Evolutionary conservation across 2,797 vertebrate genomes (phyloP).

Genomic region (Cyclopterus lumpus): DNA sequence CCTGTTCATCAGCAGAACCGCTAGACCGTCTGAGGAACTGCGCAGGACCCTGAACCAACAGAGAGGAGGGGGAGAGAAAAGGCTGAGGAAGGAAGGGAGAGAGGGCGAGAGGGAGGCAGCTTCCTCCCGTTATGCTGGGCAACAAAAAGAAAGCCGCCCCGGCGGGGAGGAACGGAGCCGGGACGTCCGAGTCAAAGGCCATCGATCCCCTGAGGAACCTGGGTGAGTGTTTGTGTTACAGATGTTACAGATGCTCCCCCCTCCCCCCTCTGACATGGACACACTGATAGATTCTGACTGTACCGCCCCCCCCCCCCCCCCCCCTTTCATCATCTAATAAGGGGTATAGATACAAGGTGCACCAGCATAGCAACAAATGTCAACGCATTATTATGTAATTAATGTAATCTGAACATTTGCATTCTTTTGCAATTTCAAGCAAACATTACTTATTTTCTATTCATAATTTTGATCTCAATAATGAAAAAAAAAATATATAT

Average conservation of each 20-base stretch:
- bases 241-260: not conserved
- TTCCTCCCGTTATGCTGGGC: constrained; percentile 70
- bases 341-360: not conserved
- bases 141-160: constrained; percentile 59
- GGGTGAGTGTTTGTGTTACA: constrained; percentile 67
- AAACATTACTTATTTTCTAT: no score
- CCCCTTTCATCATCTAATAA: not conserved
- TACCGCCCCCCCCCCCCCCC: not conserved
- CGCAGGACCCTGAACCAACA: not conserved
- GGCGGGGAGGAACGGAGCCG: constrained; percentile 61
- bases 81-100: no score
- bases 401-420: not conserved
- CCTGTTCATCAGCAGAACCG: not conserved
- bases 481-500: no score
- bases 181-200: constrained; percentile 68
- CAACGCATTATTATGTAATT: not conserved
- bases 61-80: not conserved
- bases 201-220: constrained; percentile 79
- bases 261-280: not conserved
- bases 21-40: not conserved
- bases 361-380: not conserved
- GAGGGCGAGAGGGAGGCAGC: not conserved
- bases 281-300: no score
- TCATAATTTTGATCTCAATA: no score
- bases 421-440: not conserved